These are phyloP conservation scores for Crotophaga sulcirostris DNA, from an alignment of 2,113 vertebrate species.

Conservation along the genomic window DNA sequence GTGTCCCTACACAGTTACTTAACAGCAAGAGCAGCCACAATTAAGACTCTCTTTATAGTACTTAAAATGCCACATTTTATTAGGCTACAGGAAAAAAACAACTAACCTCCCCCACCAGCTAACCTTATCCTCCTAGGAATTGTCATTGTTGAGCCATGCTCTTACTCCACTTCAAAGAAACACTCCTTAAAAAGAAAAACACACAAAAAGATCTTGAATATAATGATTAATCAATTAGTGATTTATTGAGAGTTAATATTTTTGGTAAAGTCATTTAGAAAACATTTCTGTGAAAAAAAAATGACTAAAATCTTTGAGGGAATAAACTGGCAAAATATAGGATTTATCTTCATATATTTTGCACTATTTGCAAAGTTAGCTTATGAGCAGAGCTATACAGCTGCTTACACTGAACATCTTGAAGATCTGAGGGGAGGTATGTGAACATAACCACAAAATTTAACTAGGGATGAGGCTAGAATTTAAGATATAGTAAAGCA, in stretches of 20 bases:
- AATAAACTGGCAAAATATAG: neutral
- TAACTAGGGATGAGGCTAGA: slow-evolving; percentile 18
- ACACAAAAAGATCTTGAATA: neutral
- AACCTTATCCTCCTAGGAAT: neutral
- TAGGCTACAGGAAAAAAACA: neutral
- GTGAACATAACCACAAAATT: slow-evolving; percentile 23
- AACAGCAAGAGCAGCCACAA: neutral
- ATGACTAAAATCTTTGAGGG: neutral
- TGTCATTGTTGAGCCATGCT: neutral
- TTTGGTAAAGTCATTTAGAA: neutral
- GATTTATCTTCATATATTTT: neutral
- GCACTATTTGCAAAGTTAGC: neutral
- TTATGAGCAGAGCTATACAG: slow-evolving; percentile 6
- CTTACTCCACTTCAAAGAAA: neutral
- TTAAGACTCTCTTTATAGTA: neutral
- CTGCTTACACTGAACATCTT: neutral
- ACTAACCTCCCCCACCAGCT: neutral
- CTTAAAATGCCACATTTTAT: slow-evolving; percentile 56
- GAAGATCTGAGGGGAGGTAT: neutral
- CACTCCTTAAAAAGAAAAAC: neutral
- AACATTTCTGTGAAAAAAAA: neutral
- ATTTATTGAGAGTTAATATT: neutral
- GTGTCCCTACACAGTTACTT: neutral
- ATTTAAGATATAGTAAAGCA: slow-evolving; percentile 31
- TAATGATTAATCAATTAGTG: neutral